Percentiles rank a stretch among this genome's conserved stretches.
These are phyloP conservation scores for Orchestia grillus DNA, from an alignment of 1,140 invertebrate genomes.

Conservation along the genomic window DNA sequence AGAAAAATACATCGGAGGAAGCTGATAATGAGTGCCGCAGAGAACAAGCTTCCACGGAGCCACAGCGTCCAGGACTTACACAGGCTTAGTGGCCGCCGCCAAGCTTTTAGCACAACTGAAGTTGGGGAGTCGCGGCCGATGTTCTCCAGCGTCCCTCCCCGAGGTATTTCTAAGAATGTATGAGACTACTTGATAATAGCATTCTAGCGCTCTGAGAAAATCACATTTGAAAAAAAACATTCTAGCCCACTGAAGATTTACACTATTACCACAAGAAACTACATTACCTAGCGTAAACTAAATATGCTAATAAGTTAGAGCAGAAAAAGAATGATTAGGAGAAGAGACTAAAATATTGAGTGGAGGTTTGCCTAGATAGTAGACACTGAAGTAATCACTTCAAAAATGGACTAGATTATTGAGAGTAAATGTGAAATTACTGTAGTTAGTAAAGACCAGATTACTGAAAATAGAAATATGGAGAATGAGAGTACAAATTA, in stretches of 20 bases:
- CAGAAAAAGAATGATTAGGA: background rate
- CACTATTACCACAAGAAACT: too few species aligned
- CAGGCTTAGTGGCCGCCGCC: background rate
- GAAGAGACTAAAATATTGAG: background rate
- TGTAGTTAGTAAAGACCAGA: background rate
- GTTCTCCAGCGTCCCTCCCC: background rate
- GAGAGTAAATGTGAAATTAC: too few species aligned
- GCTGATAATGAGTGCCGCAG: background rate
- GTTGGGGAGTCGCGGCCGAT: background rate
- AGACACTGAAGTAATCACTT: too few species aligned
- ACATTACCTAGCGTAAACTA: background rate
- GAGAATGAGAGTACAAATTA: background rate
- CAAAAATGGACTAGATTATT: too few species aligned
- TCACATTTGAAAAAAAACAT: too few species aligned
- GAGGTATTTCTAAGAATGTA: background rate
- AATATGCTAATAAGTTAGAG: background rate
- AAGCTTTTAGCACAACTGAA: background rate
- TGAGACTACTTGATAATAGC: too few species aligned
- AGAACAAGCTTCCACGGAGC: background rate
- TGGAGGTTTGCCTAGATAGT: too few species aligned
- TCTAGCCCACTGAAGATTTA: too few species aligned
- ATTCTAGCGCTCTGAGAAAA: too few species aligned
- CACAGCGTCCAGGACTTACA: background rate
- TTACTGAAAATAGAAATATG: background rate
- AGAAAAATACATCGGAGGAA: background rate